These are phyloP conservation scores for Dipodomys stephensi DNA, from an alignment of 2,113 vertebrate species.

Conservation along the genomic window DNA sequence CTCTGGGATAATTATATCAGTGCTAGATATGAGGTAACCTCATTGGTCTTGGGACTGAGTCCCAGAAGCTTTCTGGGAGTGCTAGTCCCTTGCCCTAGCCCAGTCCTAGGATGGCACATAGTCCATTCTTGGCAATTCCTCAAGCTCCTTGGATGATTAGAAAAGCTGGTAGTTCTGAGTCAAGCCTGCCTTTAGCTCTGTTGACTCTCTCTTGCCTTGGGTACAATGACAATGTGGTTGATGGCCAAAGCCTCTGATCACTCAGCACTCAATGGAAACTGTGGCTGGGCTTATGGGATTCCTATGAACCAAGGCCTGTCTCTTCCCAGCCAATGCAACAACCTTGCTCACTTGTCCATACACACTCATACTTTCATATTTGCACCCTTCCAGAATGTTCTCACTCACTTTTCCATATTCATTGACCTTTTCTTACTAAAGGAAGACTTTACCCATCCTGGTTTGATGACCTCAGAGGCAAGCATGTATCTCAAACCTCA, in stretches of 20 bases:
- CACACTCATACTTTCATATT: accelerated
- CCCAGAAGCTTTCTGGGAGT: neutral
- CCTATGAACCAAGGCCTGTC: neutral
- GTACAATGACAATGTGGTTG: accelerated
- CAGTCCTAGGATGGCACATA: accelerated
- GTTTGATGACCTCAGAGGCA: neutral
- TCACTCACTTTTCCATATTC: neutral
- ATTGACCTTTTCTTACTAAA: neutral
- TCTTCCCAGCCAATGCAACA: neutral
- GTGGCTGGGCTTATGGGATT: neutral
- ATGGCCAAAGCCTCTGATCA: neutral
- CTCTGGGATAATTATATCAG: no score
- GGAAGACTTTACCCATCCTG: neutral
- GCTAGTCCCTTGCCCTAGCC: neutral
- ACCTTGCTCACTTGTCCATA: neutral
- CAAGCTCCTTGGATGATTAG: neutral
- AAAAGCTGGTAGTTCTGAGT: accelerated
- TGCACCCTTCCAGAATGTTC: neutral
- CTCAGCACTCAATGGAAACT: neutral
- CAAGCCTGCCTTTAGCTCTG: neutral
- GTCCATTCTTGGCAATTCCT: neutral
- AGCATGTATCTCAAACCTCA: neutral
- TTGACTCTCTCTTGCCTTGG: neutral
- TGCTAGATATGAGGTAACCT: neutral
- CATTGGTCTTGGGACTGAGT: neutral